phyloP scores from a whole-genome alignment of 37 sponge, comb jelly and placozoan species.

The Theonella swinhoei region DNA sequence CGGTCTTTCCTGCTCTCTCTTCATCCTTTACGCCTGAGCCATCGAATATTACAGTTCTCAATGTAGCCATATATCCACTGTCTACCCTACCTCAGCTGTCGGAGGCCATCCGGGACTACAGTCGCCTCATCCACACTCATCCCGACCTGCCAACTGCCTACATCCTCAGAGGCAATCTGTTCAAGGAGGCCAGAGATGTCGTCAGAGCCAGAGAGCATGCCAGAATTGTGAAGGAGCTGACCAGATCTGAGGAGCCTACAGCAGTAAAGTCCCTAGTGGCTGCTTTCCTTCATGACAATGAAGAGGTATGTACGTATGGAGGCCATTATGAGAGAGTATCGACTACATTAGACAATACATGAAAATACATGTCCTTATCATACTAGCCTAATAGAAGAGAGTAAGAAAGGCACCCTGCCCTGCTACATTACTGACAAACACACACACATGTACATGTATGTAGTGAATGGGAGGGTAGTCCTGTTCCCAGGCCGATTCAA shows the following conservation, averaged over 20 bases:
- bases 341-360: too few relatives aligned
- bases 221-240: conserved; percentile 40
- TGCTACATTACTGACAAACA: background rate
- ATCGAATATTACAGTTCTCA: too few relatives aligned
- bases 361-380: too few relatives aligned
- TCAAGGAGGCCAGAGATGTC: background rate
- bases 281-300: conserved; percentile 83
- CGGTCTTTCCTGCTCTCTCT: too few relatives aligned
- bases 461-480: too few relatives aligned
- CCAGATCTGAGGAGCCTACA: conserved; percentile 25
- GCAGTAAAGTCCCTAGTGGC: conserved; percentile 76
- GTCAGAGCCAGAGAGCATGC: background rate
- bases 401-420: background rate
- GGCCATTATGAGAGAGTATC: background rate
- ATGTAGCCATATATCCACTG: background rate
- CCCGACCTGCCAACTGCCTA: conserved; percentile 66
- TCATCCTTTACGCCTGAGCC: too few relatives aligned
- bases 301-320: conserved; percentile 47
- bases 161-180: conserved; percentile 63
- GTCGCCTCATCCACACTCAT: conserved; percentile 72
- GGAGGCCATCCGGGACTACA: conserved; percentile 83
- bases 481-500: too few relatives aligned
- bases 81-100: too few relatives aligned
- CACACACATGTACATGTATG: background rate
- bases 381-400: too few relatives aligned